Percentiles rank a stretch among this genome's conserved stretches.
phyloP scores from a whole-genome alignment of 1,140 invertebrate species.

The Lucilia cuprina region DNA sequence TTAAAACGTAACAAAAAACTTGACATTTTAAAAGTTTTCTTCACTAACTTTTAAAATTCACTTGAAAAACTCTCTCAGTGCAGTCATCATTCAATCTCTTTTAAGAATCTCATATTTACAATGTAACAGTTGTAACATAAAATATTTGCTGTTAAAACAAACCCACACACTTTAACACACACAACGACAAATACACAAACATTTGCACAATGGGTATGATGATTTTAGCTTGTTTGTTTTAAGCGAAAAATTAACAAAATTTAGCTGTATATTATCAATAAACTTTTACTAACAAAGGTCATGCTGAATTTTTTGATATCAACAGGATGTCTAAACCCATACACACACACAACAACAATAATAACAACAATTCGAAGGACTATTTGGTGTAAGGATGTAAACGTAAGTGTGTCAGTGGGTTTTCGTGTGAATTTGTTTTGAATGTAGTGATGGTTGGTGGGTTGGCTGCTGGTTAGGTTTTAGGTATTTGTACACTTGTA shows the following conservation, averaged over 20 bases:
- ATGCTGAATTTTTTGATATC: background rate
- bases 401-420: background rate
- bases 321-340: constrained; percentile 11
- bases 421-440: background rate
- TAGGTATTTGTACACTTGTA: background rate
- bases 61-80: no score
- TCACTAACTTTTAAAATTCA: no score
- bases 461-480: no score
- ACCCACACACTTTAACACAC: background rate
- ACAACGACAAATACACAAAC: background rate
- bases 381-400: no score
- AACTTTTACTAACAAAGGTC: constrained; percentile 1
- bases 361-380: no score
- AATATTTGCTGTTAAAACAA: no score
- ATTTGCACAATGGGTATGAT: background rate
- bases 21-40: no score
- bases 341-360: background rate
- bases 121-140: no score
- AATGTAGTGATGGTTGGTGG: background rate
- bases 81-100: no score
- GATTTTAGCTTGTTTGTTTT: background rate
- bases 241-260: background rate
- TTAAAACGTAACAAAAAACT: no score
- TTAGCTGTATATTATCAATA: background rate
- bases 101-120: no score